Evolutionary conservation across 2,113 vertebrate genomes (phyloP).

Genomic region (Callospermophilus lateralis): DNA sequence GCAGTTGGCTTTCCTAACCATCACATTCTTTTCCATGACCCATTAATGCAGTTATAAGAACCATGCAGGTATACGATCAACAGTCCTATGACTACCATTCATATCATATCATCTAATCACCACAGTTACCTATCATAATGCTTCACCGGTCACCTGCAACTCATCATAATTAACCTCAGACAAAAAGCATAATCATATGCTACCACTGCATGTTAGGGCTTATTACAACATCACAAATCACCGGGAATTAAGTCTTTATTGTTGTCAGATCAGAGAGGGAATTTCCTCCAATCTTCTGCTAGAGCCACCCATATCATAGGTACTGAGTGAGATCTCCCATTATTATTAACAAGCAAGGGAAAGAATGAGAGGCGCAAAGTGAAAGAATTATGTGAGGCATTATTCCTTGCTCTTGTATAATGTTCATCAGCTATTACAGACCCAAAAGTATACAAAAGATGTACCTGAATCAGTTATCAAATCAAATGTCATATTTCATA

Average conservation of each 20-base stretch:
- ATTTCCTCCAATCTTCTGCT: neutral
- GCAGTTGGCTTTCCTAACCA: neutral
- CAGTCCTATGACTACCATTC: neutral
- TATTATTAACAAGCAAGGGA: neutral
- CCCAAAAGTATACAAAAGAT: neutral
- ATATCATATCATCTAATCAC: neutral
- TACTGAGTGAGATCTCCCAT: neutral
- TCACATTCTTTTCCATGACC: neutral
- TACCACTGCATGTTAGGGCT: neutral
- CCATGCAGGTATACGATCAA: neutral
- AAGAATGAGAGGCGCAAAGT: neutral
- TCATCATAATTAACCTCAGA: neutral
- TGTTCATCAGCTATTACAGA: too few relatives aligned
- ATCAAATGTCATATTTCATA: neutral
- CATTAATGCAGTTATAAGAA: neutral
- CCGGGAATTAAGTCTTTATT: neutral
- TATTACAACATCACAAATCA: neutral
- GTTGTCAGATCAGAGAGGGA: neutral
- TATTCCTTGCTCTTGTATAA: rapidly evolving
- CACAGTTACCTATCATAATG: neutral
- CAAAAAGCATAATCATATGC: neutral
- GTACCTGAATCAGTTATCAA: neutral
- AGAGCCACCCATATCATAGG: neutral
- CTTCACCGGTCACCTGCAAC: neutral
- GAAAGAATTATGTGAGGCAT: neutral